Base-by-base conservation (phyloP, 23 tunicate species). In the Halocynthia roretzi region DNA sequence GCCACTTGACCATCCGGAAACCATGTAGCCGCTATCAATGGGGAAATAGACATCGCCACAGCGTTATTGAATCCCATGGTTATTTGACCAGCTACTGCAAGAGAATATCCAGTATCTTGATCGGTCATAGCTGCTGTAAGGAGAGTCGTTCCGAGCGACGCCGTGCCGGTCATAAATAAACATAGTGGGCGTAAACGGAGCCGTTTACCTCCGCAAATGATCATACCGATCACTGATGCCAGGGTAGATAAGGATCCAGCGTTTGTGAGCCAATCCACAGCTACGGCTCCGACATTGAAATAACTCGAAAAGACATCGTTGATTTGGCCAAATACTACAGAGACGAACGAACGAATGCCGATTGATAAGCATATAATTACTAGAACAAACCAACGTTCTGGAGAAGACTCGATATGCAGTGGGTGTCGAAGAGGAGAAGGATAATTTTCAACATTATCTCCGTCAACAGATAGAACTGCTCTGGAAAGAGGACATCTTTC, bases 321-420 rank as follows among this genome's bases (percentile, higher is more conserved):
- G 49, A 87, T 85, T 31, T 83, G 87, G 52, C 94, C 94, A 77
- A 87, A 87, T 0, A 84, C 89, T 54, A 84, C 89, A 23, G 89
- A 84, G 7, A 84, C 79, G 64, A 84, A 84, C 21, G 89, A 84
- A 12, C 89, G 72, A 6, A 70, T 69, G 56, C 70, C 75, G 7
- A 84, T 84, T 7, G 89, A 84, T 20, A 71, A 12, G 44, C 83
- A 84, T 0, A 78, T 54, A 14, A 84, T 62, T 40, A 52, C 5
- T 14, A 84, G 67, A 23, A 83, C 86, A 57, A 71, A 84, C 89
- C 83, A 84, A 7, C 89, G 61, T n/a, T 56, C 50, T 4, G 76
- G 54, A 10, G 48, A 10, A 9, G 78, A 64, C 9, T n/a, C 18
- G 8, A 74, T 48, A 9, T 10, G 12, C 48, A 71, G 19, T 51